Evolutionary conservation across 2,113 vertebrate genomes (phyloP), one percentile per base, ranked within the genome.

Genomic region (Phoxinus phoxinus): DNA sequence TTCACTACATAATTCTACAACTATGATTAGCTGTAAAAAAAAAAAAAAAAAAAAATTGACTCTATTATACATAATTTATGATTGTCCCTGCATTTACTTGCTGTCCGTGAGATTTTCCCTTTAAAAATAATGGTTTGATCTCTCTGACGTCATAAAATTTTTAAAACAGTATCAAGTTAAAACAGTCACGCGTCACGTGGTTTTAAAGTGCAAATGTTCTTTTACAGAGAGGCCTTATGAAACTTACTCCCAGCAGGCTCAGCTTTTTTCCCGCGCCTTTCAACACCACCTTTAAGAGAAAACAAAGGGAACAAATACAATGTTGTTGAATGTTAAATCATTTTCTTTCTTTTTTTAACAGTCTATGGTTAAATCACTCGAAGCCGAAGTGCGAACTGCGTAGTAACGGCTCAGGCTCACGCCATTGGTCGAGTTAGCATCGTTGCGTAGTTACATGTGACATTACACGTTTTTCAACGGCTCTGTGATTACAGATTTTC

Each of bases 201-300:
- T 3, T 13, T 51, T 51, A 8, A 56, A 56, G 23, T 23, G 19
- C 21, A 56, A 23, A 56, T 56, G 53, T 56, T 8, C 6, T 23
- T 56, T 56, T 23, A 41, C 35, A 41, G 4, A 41, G 67, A 71
- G 35, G n/a, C n/a, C 35, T 41, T 12, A n/a, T 27, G n/a, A 78
- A 53, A 79, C 95, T 92, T 93, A 96, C 95, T 91, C 95, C 95
- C 1, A 96, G 93, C 63, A 96, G 93, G 88, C 94, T 95, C 87
- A 95, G 91, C 87, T 96, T 96, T 91, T 96, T 96, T 86, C 94
- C 94, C 0, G 95, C 94, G 44, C 95, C 95, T 91, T 95, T 96
- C 83, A 96, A 89, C 89, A 96, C 95, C 90, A 96, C 95, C 95
- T 96, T 84, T 32, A 86, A 35, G 69, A 15, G 21, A 51, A 82